Conservation (phyloP, 2,888 invertebrate genomes). For the Colostygia pectinataria region DNA sequence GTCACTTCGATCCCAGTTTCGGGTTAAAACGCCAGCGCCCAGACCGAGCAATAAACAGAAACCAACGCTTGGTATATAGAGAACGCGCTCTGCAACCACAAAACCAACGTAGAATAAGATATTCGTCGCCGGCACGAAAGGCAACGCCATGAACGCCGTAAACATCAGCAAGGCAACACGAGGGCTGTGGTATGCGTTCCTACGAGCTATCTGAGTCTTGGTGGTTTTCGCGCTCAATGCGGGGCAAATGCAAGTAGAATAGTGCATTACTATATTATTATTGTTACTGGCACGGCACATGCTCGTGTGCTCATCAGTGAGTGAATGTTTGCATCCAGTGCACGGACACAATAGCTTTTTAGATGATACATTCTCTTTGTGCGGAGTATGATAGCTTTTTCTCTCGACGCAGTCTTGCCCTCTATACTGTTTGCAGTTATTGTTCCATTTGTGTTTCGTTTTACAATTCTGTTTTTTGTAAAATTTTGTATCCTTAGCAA, state of each 20-base stretch:
- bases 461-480: conserved; percentile 71
- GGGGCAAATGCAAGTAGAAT: conserved; percentile 75
- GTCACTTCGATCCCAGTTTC: conserved; percentile 71
- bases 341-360: conserved; percentile 81
- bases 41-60: conserved; percentile 94
- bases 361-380: conserved; percentile 65
- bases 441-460: conserved; percentile 72
- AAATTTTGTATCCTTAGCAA: conserved; percentile 61
- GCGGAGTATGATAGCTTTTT: conserved; percentile 64
- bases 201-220: conserved; percentile 55
- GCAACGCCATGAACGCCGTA: conserved; percentile 91
- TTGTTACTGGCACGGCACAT: conserved; percentile 88
- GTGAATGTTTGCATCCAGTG: conserved; percentile 86
- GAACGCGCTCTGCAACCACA: conserved; percentile 97
- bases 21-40: conserved; percentile 82
- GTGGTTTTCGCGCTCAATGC: conserved; percentile 55
- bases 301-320: conserved; percentile 86
- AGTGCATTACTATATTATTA: conserved; percentile 84
- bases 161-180: conserved; percentile 82
- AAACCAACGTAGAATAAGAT: conserved; percentile 99
- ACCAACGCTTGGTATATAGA: conserved; percentile 98
- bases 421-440: conserved; percentile 68
- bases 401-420: conserved; percentile 69
- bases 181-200: conserved; percentile 64
- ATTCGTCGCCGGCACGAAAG: conserved; percentile 98